Conservation (phyloP, 2,888 invertebrate genomes). For the Oscheius sp. region DNA sequence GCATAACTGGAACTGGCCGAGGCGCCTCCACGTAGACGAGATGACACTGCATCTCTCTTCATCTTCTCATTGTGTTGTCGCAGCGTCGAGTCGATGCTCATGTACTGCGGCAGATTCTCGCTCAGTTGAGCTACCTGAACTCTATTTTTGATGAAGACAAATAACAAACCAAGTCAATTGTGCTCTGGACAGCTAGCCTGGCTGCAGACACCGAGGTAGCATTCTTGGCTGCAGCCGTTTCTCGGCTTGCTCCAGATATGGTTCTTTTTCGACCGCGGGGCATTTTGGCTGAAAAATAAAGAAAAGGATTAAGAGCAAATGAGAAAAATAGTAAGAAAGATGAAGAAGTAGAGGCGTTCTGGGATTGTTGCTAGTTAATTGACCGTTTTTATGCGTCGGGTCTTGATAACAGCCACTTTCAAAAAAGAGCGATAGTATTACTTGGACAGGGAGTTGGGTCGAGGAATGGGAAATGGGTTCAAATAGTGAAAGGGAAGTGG, state of each 20-base stretch:
- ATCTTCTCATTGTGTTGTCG: constrained; percentile 55
- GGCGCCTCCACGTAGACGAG: constrained; percentile 23
- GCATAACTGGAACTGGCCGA: constrained; percentile 11
- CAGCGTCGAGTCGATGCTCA: constrained; percentile 57
- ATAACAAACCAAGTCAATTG: constrained; percentile 46
- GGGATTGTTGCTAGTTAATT: no score
- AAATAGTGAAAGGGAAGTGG: no score
- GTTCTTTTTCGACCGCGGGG: constrained; percentile 48
- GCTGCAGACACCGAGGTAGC: constrained; percentile 49
- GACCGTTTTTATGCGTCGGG: no score
- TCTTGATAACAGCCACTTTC: no score
- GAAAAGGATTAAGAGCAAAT: no score
- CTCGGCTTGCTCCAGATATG: constrained; percentile 48
- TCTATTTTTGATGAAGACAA: neutral
- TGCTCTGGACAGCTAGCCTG: constrained; percentile 50
- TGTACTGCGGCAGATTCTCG: constrained; percentile 59
- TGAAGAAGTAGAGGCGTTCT: no score
- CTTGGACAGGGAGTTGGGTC: no score
- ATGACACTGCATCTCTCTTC: constrained; percentile 52
- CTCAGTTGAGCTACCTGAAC: constrained; percentile 63
- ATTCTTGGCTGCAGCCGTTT: constrained; percentile 18
- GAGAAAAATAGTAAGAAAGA: no score
- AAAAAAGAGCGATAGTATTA: no score
- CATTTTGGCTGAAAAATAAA: no score
- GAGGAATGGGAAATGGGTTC: no score